Evolutionary conservation across 2,797 vertebrate genomes (phyloP), one percentile per base, ranked within the genome.

Genomic region (Chelonia mydas): DNA sequence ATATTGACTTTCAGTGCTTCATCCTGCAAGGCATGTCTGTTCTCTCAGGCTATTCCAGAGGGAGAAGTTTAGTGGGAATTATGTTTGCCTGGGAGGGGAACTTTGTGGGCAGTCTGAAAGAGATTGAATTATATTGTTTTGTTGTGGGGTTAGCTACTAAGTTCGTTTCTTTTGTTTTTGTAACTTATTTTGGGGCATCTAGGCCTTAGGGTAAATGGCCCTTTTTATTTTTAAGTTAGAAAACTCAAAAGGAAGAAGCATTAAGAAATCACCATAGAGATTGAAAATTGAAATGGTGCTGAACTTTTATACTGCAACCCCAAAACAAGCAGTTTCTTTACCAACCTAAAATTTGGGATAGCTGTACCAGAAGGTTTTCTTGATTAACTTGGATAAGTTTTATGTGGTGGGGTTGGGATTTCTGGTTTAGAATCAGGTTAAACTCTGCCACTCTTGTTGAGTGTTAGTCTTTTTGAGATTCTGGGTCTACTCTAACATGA

Each of bases 161-260:
- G 83, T 72, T 92, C 82, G 3, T 89, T 37, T 45, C 25, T 90
- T 96, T 91, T 95, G 72, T 80, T 68, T 72, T 41, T 86, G 1
- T 5, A 90, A 23, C 27, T 33, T 3, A 1, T 81, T 94, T 91
- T 53, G 45, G 15, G 83, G 27, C 61, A 79, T 76, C 25, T 25
- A 61, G 37, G 50, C 49, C 0, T 4, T 79, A 90, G 77, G 2
- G 45, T 23, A 88, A 86, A 92, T 83, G 90, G 37, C 13, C 83
- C 13, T 45, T 5, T 88, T 95, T 88, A 84, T 59, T 76, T 25
- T 37, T 84, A 76, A 78, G 11, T 90, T 87, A 41, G 61, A 72
- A 90, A 88, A 87, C 90, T 92, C 49, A 72, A 92, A 89, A 77
- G 53, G 87, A 95, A 92, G 68, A 72, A 31, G 27, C 6, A 37